phyloP scores from a whole-genome alignment of 2,888 invertebrate genomes.

The Sabellastarte sp. region DNA sequence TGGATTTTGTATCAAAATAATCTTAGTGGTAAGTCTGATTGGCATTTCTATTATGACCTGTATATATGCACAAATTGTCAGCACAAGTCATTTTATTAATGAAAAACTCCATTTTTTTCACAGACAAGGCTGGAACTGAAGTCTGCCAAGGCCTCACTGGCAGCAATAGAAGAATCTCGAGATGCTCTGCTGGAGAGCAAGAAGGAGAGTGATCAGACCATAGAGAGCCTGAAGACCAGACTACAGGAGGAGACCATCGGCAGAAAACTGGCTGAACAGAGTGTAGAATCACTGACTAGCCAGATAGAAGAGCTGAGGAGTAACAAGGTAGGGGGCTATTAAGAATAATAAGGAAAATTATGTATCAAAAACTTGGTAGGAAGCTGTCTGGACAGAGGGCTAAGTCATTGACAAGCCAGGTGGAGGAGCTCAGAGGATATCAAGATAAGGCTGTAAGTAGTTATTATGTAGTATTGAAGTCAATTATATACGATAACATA shows the following conservation, averaged over 20 bases:
- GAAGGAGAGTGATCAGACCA: constrained; percentile 24
- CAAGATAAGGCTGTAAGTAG: too few species aligned
- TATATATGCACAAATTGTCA: too few species aligned
- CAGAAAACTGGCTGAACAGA: constrained; percentile 42
- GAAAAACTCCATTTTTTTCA: not conserved
- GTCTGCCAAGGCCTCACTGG: constrained; percentile 36
- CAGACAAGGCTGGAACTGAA: constrained; percentile 39
- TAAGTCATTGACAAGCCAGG: not conserved
- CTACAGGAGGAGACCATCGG: constrained; percentile 40
- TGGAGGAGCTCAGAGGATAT: too few species aligned
- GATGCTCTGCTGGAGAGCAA: constrained; percentile 26
- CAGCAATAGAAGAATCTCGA: constrained; percentile 29
- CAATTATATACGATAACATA: too few species aligned
- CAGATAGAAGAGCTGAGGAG: not conserved
- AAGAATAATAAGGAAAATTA: too few species aligned
- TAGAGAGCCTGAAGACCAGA: constrained; percentile 35
- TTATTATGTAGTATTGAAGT: too few species aligned
- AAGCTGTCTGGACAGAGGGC: constrained; percentile 41
- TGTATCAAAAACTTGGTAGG: too few species aligned
- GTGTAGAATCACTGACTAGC: constrained; percentile 5
- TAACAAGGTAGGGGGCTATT: not conserved
- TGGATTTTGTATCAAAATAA: not conserved
- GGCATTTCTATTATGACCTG: not conserved
- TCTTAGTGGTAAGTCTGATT: not conserved
- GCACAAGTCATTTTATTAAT: too few species aligned